These are phyloP conservation scores for Mobula birostris DNA, from an alignment of 2,113 vertebrate genomes.

Conservation along the genomic window DNA sequence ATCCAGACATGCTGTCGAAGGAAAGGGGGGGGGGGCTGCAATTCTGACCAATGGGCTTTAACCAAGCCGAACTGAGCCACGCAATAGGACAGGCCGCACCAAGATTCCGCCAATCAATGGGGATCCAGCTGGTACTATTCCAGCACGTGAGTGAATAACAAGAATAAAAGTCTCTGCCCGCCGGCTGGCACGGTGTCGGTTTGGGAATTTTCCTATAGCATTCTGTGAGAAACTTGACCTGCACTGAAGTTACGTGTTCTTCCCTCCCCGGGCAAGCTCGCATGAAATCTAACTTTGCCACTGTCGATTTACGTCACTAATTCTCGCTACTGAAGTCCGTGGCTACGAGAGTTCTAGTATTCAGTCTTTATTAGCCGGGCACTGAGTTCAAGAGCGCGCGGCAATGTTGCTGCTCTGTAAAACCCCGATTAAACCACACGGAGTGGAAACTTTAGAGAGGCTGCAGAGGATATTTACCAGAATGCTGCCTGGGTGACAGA, in stretches of 20 bases:
- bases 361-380: no score
- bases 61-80: neutral
- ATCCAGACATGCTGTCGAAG: neutral
- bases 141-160: neutral
- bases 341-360: neutral
- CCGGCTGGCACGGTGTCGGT: neutral
- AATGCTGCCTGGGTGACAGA: no score
- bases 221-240: neutral
- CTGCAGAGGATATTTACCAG: no score
- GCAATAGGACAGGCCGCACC: neutral
- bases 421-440: no score
- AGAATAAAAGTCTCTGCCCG: neutral
- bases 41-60: neutral
- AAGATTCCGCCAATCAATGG: neutral
- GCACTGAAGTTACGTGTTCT: neutral
- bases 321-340: neutral
- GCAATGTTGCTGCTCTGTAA: no score
- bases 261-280: neutral
- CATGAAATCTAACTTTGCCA: neutral
- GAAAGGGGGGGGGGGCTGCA: no score
- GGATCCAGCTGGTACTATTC: neutral
- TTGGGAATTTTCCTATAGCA: neutral
- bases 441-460: no score
- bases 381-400: no score
- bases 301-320: neutral